Base-by-base conservation (phyloP, 2,888 invertebrate genomes). In the Melanotus villosus region DNA sequence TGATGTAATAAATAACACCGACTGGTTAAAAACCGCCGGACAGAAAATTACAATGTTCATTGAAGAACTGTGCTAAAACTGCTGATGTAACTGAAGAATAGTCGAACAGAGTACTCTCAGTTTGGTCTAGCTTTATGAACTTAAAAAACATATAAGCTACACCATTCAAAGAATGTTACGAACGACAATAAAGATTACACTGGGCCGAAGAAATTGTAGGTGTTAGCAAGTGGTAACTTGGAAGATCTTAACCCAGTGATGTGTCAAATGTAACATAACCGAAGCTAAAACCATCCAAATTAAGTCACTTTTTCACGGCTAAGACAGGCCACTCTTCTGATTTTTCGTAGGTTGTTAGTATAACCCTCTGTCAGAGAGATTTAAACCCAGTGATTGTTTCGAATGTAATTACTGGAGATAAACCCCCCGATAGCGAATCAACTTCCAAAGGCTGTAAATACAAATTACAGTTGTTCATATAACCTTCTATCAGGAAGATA, bases 11-110 rank as follows among this genome's bases (percentile, higher is more conserved):
- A 41, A 67, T n/a, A n/a, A 63, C 75, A 75, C 62, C 73, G 67
- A 70, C 77, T 71, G 73, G 65, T 72, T 36, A 59, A 30, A 66
- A 72, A 75, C 70, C 58, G 62, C 65, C 71, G n/a, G 54, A 59
- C 34, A 64, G 41, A 43, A 18, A 41, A 43, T 41, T 16, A 43
- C n/a, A 26, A n/a, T 50, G 6, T 12, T 32, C 9, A 10, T 5
- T 5, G 6, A 1, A 32, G 1, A 5, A 10, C 2, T 10, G 32
- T 5, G 10, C 1, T 32, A n/a, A n/a, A n/a, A n/a, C n/a, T n/a
- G n/a, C n/a, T n/a, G n/a, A n/a, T n/a, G n/a, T n/a, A n/a, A n/a
- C 26, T 26, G 26, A 26, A 5, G 26, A 26, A 26, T 26, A 7
- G 26, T 21, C 6, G n/a, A 26, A 47, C 19, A 38, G 14, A 38